Evolutionary conservation across 1,140 invertebrate species (phyloP).

Genomic region (Aphis craccivora): DNA sequence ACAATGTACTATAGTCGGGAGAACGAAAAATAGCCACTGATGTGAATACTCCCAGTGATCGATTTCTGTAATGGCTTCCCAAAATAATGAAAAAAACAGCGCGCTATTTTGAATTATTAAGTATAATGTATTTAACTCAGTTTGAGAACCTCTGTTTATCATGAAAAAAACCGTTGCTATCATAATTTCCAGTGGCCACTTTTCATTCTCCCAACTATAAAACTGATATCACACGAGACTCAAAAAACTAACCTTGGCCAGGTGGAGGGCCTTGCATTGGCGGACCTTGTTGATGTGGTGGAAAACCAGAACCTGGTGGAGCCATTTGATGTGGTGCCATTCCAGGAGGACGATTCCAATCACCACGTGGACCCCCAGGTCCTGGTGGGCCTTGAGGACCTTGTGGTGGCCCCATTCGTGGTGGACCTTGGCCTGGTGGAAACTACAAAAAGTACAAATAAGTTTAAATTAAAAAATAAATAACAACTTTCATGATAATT

Average conservation of each 20-base stretch:
- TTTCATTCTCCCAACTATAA: not conserved
- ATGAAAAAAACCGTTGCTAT: too few species aligned
- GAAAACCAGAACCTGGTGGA: slow-evolving; percentile 57
- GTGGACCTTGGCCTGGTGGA: slow-evolving; percentile 69
- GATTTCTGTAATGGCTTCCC: too few species aligned
- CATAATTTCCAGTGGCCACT: too few species aligned
- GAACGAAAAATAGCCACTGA: too few species aligned
- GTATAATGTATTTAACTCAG: too few species aligned
- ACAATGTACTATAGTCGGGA: too few species aligned
- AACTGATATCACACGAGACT: not conserved
- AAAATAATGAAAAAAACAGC: too few species aligned
- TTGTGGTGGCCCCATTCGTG: slow-evolving; percentile 65
- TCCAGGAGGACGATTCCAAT: slow-evolving; percentile 79
- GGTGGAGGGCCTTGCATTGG: slow-evolving; percentile 78
- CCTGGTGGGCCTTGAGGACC: slow-evolving; percentile 68
- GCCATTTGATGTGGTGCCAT: slow-evolving; percentile 59
- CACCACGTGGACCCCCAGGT: slow-evolving; percentile 69
- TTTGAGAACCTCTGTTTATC: too few species aligned
- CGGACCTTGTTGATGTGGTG: slow-evolving; percentile 61
- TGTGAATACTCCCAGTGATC: too few species aligned
- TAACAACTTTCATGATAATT: slow-evolving; percentile 61
- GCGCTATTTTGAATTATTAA: too few species aligned
- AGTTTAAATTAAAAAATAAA: slow-evolving; percentile 26
- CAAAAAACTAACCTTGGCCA: slow-evolving; percentile 64
- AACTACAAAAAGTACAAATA: slow-evolving; percentile 61